phyloP scores from a whole-genome alignment of 2,888 invertebrate species.

The Lycocerus yunnanus region DNA sequence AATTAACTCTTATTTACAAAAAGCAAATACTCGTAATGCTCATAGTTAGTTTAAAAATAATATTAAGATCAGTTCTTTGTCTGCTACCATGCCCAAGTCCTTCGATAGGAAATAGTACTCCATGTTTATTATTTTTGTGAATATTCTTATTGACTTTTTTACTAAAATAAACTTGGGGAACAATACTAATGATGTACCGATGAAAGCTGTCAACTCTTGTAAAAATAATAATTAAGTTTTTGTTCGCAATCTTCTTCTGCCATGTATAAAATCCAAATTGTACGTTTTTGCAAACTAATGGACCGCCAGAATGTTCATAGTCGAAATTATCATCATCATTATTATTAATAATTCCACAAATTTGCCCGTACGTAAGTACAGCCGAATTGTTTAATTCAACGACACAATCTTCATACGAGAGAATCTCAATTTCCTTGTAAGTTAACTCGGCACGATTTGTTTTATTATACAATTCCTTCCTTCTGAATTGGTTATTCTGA shows the following conservation, averaged over 20 bases:
- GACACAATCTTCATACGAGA: background rate
- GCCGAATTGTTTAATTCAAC: background rate
- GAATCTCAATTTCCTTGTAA: background rate
- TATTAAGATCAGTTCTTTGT: background rate
- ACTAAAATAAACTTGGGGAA: background rate
- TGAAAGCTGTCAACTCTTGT: conserved; percentile 21
- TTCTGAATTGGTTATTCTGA: background rate
- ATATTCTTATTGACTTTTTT: background rate
- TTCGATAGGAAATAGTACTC: background rate
- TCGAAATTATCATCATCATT: background rate
- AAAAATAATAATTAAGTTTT: conserved; percentile 13
- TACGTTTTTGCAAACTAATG: conserved; percentile 11
- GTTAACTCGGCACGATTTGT: background rate
- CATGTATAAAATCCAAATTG: conserved; percentile 22
- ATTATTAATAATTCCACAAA: conserved; percentile 8
- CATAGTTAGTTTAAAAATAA: background rate
- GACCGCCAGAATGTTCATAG: conserved; percentile 8
- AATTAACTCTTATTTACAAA: background rate
- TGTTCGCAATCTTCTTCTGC: background rate
- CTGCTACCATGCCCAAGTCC: too few species aligned
- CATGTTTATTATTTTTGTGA: background rate
- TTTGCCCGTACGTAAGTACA: conserved; percentile 12
- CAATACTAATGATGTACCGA: conserved; percentile 8
- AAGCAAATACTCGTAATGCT: background rate
- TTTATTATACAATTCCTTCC: background rate